phyloP scores from a whole-genome alignment of 2,113 vertebrate species.

The Paradoxurus hermaphroditus region DNA sequence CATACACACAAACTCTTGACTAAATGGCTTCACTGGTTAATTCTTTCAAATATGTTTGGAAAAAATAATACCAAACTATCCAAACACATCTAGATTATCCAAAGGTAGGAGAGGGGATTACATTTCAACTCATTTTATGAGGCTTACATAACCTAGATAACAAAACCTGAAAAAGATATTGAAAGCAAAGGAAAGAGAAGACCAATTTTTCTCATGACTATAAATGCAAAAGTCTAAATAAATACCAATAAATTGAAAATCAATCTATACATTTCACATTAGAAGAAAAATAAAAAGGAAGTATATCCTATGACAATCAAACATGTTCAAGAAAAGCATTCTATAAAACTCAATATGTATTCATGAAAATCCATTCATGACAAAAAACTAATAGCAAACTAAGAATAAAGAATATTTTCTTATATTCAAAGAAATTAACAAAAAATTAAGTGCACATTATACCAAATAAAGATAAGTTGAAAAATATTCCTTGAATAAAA shows the following conservation, averaged over 20 bases:
- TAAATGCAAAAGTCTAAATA: neutral
- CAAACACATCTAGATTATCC: neutral
- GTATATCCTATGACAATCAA: neutral
- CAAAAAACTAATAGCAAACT: neutral
- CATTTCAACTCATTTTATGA: neutral
- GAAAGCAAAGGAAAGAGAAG: too few species aligned
- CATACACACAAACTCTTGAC: neutral
- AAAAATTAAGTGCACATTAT: neutral
- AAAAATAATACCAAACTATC: neutral
- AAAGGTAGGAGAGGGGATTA: neutral
- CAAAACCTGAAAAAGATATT: too few species aligned
- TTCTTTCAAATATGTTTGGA: neutral
- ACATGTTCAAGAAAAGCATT: neutral
- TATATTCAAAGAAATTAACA: neutral
- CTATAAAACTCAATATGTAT: too few species aligned
- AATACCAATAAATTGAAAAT: neutral
- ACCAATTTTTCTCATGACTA: too few species aligned
- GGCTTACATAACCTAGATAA: too few species aligned
- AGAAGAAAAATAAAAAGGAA: neutral
- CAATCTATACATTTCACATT: neutral
- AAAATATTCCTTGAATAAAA: neutral
- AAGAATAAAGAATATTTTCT: neutral
- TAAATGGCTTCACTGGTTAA: neutral
- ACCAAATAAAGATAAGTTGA: neutral
- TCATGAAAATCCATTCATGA: neutral